Conservation (phyloP, 2,113 vertebrate genomes). For the Chaetura pelagica region DNA sequence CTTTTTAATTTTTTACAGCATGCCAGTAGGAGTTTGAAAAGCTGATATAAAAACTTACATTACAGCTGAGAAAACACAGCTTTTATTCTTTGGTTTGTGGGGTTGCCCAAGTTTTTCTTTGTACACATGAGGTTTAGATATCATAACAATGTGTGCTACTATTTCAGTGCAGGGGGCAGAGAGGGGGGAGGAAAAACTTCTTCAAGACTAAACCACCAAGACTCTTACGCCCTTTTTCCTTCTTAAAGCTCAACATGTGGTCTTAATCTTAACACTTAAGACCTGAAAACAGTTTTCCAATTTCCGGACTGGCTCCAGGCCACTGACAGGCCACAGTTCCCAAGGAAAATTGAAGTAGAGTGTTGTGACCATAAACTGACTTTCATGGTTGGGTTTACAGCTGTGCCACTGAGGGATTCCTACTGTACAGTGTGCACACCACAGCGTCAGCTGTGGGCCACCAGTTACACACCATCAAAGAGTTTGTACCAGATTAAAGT, state of each 20-base stretch:
- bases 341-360: constrained; percentile 79
- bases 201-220: constrained; percentile 73
- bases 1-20: constrained; percentile 83
- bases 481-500: neutral
- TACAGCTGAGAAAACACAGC: constrained; percentile 91
- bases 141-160: constrained; percentile 77
- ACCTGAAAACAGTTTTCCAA: constrained; percentile 90
- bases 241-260: constrained; percentile 85
- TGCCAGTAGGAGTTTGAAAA: constrained; percentile 78
- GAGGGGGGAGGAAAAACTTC: neutral
- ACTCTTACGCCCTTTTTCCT: constrained; percentile 71
- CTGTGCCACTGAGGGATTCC: constrained; percentile 81
- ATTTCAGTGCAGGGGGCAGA: constrained; percentile 63
- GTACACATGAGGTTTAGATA: constrained; percentile 82
- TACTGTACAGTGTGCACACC: neutral
- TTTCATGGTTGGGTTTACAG: constrained; percentile 83
- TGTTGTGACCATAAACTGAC: constrained; percentile 72
- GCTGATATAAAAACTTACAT: constrained; percentile 87
- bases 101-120: constrained; percentile 88
- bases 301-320: constrained; percentile 88
- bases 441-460: constrained; percentile 14
- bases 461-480: neutral
- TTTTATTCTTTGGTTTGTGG: constrained; percentile 83
- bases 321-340: constrained; percentile 75
- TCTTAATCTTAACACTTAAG: constrained; percentile 84